These are phyloP conservation scores for Diglossa cyanea DNA, from an alignment of 2,797 vertebrate species.

Conservation along the genomic window DNA sequence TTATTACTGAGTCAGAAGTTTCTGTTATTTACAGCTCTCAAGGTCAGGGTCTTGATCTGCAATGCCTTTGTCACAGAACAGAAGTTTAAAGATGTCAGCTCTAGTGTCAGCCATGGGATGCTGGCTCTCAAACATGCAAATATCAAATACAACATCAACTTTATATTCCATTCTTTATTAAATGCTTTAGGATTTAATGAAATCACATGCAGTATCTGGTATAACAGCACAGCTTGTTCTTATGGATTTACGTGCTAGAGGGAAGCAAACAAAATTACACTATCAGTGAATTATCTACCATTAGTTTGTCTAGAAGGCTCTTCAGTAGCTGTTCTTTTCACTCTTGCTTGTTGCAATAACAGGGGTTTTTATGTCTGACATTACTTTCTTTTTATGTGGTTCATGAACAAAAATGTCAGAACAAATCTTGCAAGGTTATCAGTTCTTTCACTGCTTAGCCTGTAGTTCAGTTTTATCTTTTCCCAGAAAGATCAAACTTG, in stretches of 20 bases:
- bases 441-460: slow-evolving; percentile 65
- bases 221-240: slow-evolving; percentile 56
- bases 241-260: slow-evolving; percentile 27
- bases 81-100: neutral
- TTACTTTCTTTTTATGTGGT: slow-evolving; percentile 63
- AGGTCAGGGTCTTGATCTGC: neutral
- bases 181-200: slow-evolving; percentile 4
- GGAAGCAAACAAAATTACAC: slow-evolving; percentile 43
- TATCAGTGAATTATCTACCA: slow-evolving; percentile 64
- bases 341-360: slow-evolving; percentile 48
- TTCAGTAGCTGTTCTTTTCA: slow-evolving; percentile 64
- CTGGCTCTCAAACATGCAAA: neutral
- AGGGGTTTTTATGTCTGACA: slow-evolving; percentile 30
- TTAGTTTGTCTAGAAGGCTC: slow-evolving; percentile 56
- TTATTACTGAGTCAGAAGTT: neutral
- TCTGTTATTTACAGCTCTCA: neutral
- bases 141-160: neutral
- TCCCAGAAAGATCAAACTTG: slow-evolving; percentile 73
- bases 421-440: slow-evolving; percentile 69
- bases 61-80: neutral
- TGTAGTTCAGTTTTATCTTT: slow-evolving; percentile 66
- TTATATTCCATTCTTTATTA: neutral
- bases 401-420: slow-evolving; percentile 38
- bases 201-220: neutral
- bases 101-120: neutral